Evolutionary conservation across 1,140 invertebrate species (phyloP).

Genomic region (Steinernema khuongi): DNA sequence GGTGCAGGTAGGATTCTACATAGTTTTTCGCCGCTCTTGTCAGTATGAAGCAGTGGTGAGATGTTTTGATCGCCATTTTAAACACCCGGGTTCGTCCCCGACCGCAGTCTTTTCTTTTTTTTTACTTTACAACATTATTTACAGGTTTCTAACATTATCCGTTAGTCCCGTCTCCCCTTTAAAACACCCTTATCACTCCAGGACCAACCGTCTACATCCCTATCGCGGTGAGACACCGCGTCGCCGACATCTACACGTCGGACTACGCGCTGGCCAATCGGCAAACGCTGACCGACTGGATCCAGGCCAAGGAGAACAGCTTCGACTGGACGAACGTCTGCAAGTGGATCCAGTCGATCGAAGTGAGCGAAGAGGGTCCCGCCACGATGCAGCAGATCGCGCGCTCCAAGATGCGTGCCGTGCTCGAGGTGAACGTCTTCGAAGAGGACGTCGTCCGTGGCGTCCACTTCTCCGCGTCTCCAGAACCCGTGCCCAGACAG

Average conservation of each 20-base stretch:
- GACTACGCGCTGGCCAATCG: slow-evolving; percentile 55
- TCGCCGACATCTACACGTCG: slow-evolving; percentile 48
- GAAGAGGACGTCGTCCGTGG: slow-evolving; percentile 41
- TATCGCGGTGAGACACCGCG: slow-evolving; percentile 46
- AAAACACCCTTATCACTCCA: slow-evolving; percentile 21
- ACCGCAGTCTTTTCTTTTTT: neutral
- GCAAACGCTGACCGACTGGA: slow-evolving; percentile 44
- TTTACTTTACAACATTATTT: neutral
- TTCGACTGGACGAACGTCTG: slow-evolving; percentile 57
- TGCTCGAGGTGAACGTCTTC: slow-evolving; percentile 54
- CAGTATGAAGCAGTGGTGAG: too few relatives aligned
- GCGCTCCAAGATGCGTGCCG: slow-evolving; percentile 49
- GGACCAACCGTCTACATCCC: slow-evolving; percentile 57
- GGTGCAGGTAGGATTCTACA: slow-evolving; percentile 54
- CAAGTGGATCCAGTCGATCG: slow-evolving; percentile 51
- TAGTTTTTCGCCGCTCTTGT: neutral
- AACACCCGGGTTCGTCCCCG: too few relatives aligned
- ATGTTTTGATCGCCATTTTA: too few relatives aligned
- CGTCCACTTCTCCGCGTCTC: slow-evolving; percentile 32
- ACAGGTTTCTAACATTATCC: neutral
- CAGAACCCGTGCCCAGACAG: slow-evolving; percentile 38
- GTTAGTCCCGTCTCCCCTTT: neutral
- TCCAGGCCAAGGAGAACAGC: slow-evolving; percentile 32
- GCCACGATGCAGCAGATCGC: slow-evolving; percentile 49
- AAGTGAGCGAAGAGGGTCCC: slow-evolving; percentile 44